Percentiles rank a stretch among this genome's conserved stretches.
These are phyloP conservation scores for Doris montereyensis DNA, from an alignment of 2,888 invertebrate species.

Conservation along the genomic window DNA sequence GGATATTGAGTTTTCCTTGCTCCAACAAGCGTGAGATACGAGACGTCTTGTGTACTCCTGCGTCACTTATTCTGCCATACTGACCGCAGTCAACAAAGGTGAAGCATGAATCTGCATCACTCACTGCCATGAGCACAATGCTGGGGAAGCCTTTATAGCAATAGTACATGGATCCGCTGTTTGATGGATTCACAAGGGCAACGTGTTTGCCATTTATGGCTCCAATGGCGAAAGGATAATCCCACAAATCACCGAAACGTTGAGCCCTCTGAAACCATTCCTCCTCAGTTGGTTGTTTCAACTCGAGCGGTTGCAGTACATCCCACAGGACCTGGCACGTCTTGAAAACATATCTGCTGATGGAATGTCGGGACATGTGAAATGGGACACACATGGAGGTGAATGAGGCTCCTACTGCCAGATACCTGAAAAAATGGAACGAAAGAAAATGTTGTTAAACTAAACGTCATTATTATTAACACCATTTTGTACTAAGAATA, in stretches of 20 bases:
- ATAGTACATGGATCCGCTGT: conserved; percentile 16
- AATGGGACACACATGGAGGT: conserved; percentile 21
- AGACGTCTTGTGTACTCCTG: not conserved
- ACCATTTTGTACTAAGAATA: no score
- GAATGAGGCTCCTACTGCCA: conserved; percentile 12
- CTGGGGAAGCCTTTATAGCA: conserved; percentile 7
- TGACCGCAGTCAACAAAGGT: not conserved
- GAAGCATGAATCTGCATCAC: not conserved
- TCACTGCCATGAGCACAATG: not conserved
- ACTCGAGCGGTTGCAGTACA: not conserved
- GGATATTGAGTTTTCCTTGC: not conserved
- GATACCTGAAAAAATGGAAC: conserved; percentile 7
- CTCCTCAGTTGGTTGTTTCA: not conserved
- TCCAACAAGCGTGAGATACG: not conserved
- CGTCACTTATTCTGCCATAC: not conserved
- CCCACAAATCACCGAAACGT: conserved; percentile 28
- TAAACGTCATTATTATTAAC: no score
- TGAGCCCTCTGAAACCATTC: not conserved
- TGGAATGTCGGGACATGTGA: conserved; percentile 12
- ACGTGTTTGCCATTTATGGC: conserved; percentile 3
- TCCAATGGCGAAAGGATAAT: conserved; percentile 39
- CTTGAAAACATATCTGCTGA: not conserved
- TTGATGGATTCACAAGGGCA: conserved; percentile 4
- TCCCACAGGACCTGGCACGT: not conserved
- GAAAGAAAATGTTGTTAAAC: not conserved